Evolutionary conservation across 2,797 vertebrate species (phyloP), one percentile per base, ranked within the genome.

Genomic region (Notoglanidium macrostoma): DNA sequence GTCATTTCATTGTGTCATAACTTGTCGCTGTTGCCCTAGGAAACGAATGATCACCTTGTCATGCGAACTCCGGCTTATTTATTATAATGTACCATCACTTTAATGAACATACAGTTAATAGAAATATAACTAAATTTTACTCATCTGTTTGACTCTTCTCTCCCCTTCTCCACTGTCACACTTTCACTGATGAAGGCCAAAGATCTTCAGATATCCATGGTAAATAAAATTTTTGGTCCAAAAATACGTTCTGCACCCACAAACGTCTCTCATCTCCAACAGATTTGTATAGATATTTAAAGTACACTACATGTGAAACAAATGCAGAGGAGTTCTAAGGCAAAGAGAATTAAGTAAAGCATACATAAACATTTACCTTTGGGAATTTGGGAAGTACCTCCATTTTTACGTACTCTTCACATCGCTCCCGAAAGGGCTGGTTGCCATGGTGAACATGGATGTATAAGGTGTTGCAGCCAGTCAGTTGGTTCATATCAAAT

Each of bases 161-260:
- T 83, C 63, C 81, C 63, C 81, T 83, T 68, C 63, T 83, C 81
- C 81, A 83, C 81, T 83, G 63, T 83, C 63, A 83, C 81, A 83
- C 81, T 83, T 83, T 83, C 63, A 83, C 81, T 83, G 81, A 83
- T 83, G 81, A 61, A 63, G 84, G 72, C 55, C 72, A 74, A 76
- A 76, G 57, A 76, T 74, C 84, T 77, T 85, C 72, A 85, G 72
- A 85, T 85, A 85, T 76, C 73, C 40, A 74, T 85, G 72, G 59
- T 76, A 85, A 85, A 85, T 83, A 83, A 83, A 63, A 83, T 54
- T 83, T 83, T 83, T 83, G 81, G 81, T 83, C 81, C 81, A 54
- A 83, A 51, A 68, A 83, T 83, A 68, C 81, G 29, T 63, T 83
- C n/a, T 83, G 81, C 81, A 83, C 81, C 81, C 81, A 83, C 81